A percentile compares a stretch with the other conserved stretches of the same genome.
Evolutionary conservation across 2,113 vertebrate genomes (phyloP).

Genomic region (Mus musculus): GRCm39 chr3:107689001-107689500

Average conservation of each 20-base stretch:
- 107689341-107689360: background rate
- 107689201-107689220: slow-evolving; percentile 94
- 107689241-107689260: slow-evolving; percentile 89
- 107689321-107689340: background rate
- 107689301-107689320: background rate
- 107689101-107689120: background rate
- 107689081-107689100: background rate
- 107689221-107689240: slow-evolving; percentile 92
- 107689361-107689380: rapidly evolving
- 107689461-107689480: slow-evolving; percentile 90
- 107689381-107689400: background rate
- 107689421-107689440: background rate
- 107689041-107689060: background rate
- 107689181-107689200: slow-evolving; percentile 88
- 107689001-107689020: background rate
- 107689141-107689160: slow-evolving; percentile 84
- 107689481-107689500: slow-evolving; percentile 93
- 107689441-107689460: slow-evolving; percentile 66
- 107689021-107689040: background rate
- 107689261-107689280: slow-evolving; percentile 88
- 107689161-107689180: slow-evolving; percentile 86
- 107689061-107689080: background rate
- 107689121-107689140: slow-evolving; percentile 33
- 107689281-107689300: slow-evolving; percentile 79
- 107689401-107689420: background rate